These are phyloP conservation scores for Eumeta japonica DNA, from an alignment of 1,140 invertebrate species.

Conservation along the genomic window DNA sequence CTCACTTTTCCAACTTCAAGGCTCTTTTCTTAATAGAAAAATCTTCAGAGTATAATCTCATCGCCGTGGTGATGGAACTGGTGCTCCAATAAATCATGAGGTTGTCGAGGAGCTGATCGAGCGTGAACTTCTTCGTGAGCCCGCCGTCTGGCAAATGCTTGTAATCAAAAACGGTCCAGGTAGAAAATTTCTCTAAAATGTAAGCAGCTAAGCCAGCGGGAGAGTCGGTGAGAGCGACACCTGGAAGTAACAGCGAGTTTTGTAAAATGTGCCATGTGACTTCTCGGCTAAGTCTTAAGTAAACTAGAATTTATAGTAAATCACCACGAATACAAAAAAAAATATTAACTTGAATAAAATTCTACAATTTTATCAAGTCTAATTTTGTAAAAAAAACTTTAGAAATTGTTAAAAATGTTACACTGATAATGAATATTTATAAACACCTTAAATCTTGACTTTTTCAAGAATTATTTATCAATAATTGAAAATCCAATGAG, in stretches of 20 bases:
- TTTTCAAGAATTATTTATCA: too few relatives aligned
- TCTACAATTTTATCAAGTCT: constrained; percentile 60
- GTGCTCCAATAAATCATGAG: constrained; percentile 87
- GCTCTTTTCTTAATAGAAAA: constrained; percentile 40
- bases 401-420: constrained; percentile 61
- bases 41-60: constrained; percentile 73
- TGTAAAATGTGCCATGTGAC: constrained; percentile 81
- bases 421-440: constrained; percentile 72
- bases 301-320: too few relatives aligned
- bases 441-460: too few relatives aligned
- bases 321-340: too few relatives aligned
- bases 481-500: too few relatives aligned
- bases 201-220: too few relatives aligned
- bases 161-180: constrained; percentile 73
- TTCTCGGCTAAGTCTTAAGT: too few relatives aligned
- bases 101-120: constrained; percentile 82
- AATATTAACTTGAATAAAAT: constrained; percentile 81
- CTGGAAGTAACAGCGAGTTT: constrained; percentile 40
- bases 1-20: constrained; percentile 50
- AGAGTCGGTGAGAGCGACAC: constrained; percentile 62
- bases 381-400: too few relatives aligned
- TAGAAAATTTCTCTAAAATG: constrained; percentile 87
- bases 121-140: too few relatives aligned
- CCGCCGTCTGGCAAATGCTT: too few relatives aligned
- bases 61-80: constrained; percentile 73